A percentile compares a stretch with the other conserved stretches of the same genome.
These are phyloP conservation scores for Danio albolineatus DNA, from an alignment of 2,797 vertebrate species.

Conservation along the genomic window DNA sequence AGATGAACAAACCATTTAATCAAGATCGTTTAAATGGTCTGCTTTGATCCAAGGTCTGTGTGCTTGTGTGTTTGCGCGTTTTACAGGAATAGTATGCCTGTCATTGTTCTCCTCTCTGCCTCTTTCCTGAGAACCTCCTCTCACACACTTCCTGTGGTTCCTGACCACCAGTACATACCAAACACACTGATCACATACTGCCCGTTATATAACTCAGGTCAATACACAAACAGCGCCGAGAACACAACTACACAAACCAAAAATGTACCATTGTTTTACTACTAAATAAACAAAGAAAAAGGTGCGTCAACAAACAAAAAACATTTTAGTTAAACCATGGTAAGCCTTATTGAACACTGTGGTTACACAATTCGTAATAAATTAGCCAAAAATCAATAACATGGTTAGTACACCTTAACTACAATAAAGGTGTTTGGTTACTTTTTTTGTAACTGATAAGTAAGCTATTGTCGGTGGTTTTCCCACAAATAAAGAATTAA, in stretches of 20 bases:
- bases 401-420: too few relatives aligned
- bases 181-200: background rate
- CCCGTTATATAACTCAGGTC: constrained; percentile 38
- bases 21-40: background rate
- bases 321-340: too few relatives aligned
- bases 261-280: background rate
- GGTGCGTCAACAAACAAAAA: too few relatives aligned
- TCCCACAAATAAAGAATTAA: background rate
- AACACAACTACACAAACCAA: background rate
- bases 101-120: constrained; percentile 55
- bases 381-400: too few relatives aligned
- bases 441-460: background rate
- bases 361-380: too few relatives aligned
- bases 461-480: background rate
- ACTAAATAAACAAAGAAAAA: too few relatives aligned
- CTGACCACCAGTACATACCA: constrained; percentile 6
- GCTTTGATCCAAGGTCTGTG: background rate
- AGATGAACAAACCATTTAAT: background rate
- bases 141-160: constrained; percentile 29
- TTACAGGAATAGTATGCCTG: constrained; percentile 58
- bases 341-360: too few relatives aligned
- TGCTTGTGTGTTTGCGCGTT: constrained; percentile 20
- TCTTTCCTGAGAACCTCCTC: constrained; percentile 46
- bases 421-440: too few relatives aligned
- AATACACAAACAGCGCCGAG: background rate